Conservation (phyloP, 1,140 invertebrate genomes). For the Drosophila ercepeae region DNA sequence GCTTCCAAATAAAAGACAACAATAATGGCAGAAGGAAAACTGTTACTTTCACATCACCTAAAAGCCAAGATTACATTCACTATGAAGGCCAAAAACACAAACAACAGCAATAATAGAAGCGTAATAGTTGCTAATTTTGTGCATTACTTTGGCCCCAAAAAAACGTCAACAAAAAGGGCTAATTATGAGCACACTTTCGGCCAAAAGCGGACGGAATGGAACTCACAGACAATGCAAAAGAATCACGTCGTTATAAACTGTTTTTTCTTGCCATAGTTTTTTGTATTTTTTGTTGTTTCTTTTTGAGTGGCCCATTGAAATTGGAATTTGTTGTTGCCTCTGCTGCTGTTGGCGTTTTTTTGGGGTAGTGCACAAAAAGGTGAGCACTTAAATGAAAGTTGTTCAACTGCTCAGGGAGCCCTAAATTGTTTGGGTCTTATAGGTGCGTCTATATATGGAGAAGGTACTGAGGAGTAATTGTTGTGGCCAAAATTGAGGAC, state of each 20-base stretch:
- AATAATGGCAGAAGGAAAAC: conserved; percentile 41
- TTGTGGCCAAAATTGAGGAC: conserved; percentile 28
- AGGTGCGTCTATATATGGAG: conserved; percentile 14
- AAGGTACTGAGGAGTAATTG: conserved; percentile 15
- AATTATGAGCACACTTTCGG: conserved; percentile 77
- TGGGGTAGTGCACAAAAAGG: conserved; percentile 48
- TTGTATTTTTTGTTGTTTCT: conserved; percentile 9
- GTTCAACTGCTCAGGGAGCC: conserved; percentile 42
- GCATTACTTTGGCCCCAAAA: conserved; percentile 48
- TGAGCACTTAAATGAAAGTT: conserved; percentile 76
- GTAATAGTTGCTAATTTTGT: conserved; percentile 77
- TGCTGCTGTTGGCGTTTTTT: conserved; percentile 15
- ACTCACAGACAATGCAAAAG: conserved; percentile 63
- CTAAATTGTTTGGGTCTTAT: conserved; percentile 28
- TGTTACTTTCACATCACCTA: conserved; percentile 72
- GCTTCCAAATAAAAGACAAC: conserved; percentile 18
- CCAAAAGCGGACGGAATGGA: conserved; percentile 37
- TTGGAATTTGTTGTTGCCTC: conserved; percentile 36
- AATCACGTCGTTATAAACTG: conserved; percentile 72
- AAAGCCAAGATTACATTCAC: conserved; percentile 54
- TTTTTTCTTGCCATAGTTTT: conserved; percentile 37
- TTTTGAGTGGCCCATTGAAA: conserved; percentile 46
- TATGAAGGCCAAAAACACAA: conserved; percentile 25
- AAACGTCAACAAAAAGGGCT: conserved; percentile 70
- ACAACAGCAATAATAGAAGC: conserved; percentile 56